These are phyloP conservation scores for Cyprinus carpio DNA, from an alignment of 2,113 vertebrate genomes.

Conservation along the genomic window DNA sequence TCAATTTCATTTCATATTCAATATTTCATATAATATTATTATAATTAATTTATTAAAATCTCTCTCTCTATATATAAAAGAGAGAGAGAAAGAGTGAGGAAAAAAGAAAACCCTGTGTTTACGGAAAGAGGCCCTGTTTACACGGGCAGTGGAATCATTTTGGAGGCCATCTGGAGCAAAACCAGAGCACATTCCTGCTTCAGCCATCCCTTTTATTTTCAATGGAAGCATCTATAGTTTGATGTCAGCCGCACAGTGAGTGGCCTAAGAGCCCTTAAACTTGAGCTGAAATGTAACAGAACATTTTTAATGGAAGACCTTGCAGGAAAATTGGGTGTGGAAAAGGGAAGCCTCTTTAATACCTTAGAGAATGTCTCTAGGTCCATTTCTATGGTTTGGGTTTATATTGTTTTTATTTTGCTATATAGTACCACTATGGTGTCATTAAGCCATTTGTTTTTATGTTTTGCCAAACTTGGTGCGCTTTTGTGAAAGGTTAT, in stretches of 20 bases:
- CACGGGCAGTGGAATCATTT: conserved; percentile 62
- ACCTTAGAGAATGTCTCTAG: background rate
- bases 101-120: conserved; percentile 11
- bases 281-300: conserved; percentile 43
- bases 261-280: conserved; percentile 15
- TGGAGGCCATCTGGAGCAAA: conserved; percentile 67
- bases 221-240: conserved; percentile 51
- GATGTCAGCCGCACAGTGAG: conserved; percentile 36
- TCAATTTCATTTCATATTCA: no score
- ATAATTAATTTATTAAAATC: no score
- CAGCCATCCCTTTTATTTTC: conserved; percentile 66
- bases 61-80: no score
- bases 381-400: background rate
- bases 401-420: background rate
- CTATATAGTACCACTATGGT: background rate
- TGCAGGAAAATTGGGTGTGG: conserved; percentile 28
- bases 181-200: conserved; percentile 65
- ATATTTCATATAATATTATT: no score
- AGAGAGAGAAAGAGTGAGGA: no score
- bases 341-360: background rate
- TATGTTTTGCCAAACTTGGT: background rate
- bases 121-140: conserved; percentile 65
- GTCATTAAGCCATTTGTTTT: conserved; percentile 21
- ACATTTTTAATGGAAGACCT: conserved; percentile 39
- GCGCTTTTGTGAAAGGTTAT: background rate